Evolutionary conservation across 2,113 vertebrate genomes (phyloP).

Genomic region (Fregetta grallaria): DNA sequence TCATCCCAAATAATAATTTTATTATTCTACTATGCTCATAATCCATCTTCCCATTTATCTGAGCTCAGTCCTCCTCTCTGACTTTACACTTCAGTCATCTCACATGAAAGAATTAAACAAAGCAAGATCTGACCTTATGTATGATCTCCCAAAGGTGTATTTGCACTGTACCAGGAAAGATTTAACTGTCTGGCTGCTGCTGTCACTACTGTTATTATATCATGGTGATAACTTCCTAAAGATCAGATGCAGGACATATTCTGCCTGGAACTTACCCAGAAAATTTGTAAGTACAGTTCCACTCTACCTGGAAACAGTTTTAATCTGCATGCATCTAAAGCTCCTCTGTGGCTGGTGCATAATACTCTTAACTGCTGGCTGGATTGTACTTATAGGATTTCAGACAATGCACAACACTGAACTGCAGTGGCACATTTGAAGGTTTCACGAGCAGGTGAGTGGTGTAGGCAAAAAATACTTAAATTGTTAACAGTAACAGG

Average conservation of each 20-base stretch:
- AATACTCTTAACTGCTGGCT: not conserved
- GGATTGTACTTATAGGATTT: not conserved
- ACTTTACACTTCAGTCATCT: not conserved
- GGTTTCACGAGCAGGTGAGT: rapidly evolving
- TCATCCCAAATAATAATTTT: not conserved
- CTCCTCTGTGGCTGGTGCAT: not conserved
- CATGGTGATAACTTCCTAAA: not conserved
- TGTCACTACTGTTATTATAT: not conserved
- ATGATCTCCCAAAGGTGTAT: not conserved
- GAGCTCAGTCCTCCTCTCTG: not conserved
- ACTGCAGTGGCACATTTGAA: not conserved
- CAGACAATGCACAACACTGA: not conserved
- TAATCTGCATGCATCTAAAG: not conserved
- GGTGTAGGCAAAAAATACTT: not conserved
- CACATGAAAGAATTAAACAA: not conserved
- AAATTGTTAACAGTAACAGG: not conserved
- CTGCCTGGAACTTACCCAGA: not conserved
- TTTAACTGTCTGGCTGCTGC: not conserved
- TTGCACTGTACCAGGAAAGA: not conserved
- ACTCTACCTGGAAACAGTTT: not conserved
- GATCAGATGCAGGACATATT: not conserved
- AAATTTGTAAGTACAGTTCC: not conserved
- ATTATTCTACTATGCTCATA: not conserved
- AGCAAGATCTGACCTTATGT: not conserved
- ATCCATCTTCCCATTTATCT: not conserved